Base-by-base conservation (phyloP, 2,113 vertebrate species). In the Grus americana region DNA sequence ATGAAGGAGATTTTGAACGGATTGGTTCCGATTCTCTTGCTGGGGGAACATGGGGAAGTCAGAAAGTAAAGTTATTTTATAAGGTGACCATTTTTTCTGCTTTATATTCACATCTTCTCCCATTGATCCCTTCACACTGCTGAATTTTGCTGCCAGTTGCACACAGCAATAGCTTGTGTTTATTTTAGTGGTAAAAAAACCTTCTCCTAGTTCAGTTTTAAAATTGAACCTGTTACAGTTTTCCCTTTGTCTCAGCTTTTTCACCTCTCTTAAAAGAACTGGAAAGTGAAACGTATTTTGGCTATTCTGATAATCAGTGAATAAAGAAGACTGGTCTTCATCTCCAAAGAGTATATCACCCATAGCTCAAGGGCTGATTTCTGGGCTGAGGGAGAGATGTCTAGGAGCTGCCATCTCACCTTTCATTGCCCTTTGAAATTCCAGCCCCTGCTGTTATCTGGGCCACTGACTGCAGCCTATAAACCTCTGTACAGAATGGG, bases 381-480 rank as follows among this genome's bases (percentile, higher is more conserved):
- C 84, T 50, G 47, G 71, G 20, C 18, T 63, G 44, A 84, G 32
- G 55, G 61, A 82, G 52, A 94, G 54, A 58, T 20, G 22, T 50
- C 54, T 71, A 79, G 70, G 67, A 85, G 36, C 46, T 87, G 62
- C 44, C 62, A 66, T 71, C 70, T 95, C 80, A 82, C 66, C 70
- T 95, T 88, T 82, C 74, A 38, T 49, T 91, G 70, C n/a, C 73
- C 73, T 95, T 93, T 95, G 86, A 90, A 92, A 85, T 96, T 92
- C 84, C 89, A 85, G 26, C 34, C 38, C 17, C 15, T 2, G 17
- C 22, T 67, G 62, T 89, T 92, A 90, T 87, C 80, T 87, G 66
- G 11, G 4, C 20, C 36, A 62, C 17, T 78, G 34, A 57, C 76
- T 84, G 52, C 57, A 92, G 88, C 29, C 44, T 18, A 14, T 68